Base-by-base conservation (phyloP, 2,113 vertebrate species). In the Bagarius yarrelli region DNA sequence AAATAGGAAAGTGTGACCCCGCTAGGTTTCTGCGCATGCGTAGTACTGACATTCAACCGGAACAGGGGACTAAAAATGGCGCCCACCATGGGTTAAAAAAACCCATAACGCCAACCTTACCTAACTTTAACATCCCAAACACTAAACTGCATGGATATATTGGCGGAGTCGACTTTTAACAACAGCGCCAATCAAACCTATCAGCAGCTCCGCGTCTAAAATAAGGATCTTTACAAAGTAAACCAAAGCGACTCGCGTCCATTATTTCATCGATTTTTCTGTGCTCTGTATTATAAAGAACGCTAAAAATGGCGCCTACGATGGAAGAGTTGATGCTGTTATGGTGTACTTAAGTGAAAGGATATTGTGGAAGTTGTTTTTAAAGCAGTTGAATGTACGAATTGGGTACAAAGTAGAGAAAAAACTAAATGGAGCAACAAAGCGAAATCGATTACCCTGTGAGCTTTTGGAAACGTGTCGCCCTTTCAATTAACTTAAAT, bases 61-160 rank as follows among this genome's bases (percentile, higher is more conserved):
- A 4, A 11, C 4, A 11, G 16, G 8, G 44, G 25, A 21, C 14
- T 71, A 69, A 85, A 87, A 67, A 88, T 91, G 73, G 86, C 84
- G 86, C 21, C 67, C 72, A 36, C 79, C 71, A 60, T 80, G 84
- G 84, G 84, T 2, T 27, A 21, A 72, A 52, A 47, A 71, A 8
- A 27, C 3, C 5, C 44, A 47, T 11, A 84, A 86, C 72, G 63
- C 74, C 71, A 64, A 74, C 9, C 34, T 50, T 56, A 27, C 15
- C 5, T 19, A n/a, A 59, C 47, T 75, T 30, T 36, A 8, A 34
- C 15, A 44, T 13, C 1, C 25, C 11, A 18, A 52, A 19, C 5
- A 30, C 11, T 30, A 72, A 3, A 52, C 2, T 32, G 67, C 12
- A 6, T 15, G 23, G 32, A 8, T 34, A 11, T 30, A 56, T 50